Base-by-base conservation (phyloP, 2,797 vertebrate genomes). In the Oophaga sylvatica region DNA sequence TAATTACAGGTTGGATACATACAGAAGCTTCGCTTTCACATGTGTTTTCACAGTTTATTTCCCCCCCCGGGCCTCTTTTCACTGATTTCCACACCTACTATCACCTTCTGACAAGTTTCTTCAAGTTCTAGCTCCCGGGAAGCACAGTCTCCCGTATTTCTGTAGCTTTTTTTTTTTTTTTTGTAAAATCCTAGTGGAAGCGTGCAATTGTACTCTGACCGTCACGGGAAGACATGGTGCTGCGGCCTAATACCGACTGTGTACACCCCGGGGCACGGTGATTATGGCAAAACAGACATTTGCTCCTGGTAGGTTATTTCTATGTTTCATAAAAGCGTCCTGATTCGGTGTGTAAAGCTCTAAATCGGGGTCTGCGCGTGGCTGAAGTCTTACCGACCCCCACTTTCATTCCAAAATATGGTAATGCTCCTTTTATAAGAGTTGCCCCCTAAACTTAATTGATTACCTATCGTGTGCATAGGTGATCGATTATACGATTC, bases 31-130 rank as follows among this genome's bases (percentile, higher is more conserved):
- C 12, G 31, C n/a, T 84, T 75, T 73, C 53, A 20, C 0, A 73
- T 84, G 10, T n/a, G 53, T 75, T 62, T 75, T 35, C 31, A 73
- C 67, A 60, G 10, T 73, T 73, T 71, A 8, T 73, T 75, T 71
- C 45, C 82, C 31, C 82, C 31, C 82, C 5, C 19, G 20, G 81
- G 81, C 48, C 26, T 29, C 29, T 71, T 59, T 75, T 75, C 56
- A 60, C 26, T 45, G 29, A 45, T 75, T 73, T 83, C 68, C 56
- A 60, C 68, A 60, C 67, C 77, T 20, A 60, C 56, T 17, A 62
- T 80, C 77, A 41, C 77, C 77, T 80, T 60, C 57, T 83, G 81
- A 70, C 45, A 81, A 65, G 80, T 65, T 65, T 48, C 80, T 63
- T 81, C 80, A 81, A 65, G 80, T 81, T 81, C 35, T 81, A 63